Evolutionary conservation across 2,113 vertebrate species (phyloP).

Genomic region (Poicephalus gulielmi): DNA sequence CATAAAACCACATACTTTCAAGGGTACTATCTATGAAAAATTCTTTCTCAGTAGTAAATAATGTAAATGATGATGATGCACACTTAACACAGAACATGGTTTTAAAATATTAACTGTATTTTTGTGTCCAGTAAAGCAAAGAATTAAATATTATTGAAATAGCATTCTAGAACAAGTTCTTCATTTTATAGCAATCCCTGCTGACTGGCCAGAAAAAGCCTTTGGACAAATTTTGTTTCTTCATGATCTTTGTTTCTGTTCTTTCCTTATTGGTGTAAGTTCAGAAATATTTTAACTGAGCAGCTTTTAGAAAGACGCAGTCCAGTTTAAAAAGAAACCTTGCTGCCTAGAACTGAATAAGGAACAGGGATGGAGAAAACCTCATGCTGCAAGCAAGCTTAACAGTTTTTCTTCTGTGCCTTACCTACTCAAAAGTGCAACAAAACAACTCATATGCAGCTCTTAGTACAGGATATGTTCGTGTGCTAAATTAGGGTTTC

Average conservation of each 20-base stretch:
- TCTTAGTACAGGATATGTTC: background rate
- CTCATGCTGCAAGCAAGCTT: background rate
- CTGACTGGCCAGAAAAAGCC: background rate
- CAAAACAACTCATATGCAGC: background rate
- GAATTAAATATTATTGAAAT: background rate
- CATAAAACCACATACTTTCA: conserved; percentile 45
- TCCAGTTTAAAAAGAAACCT: background rate
- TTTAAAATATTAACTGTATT: background rate
- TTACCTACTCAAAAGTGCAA: background rate
- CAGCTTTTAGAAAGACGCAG: background rate
- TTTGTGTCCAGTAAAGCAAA: background rate
- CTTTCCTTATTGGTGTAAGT: background rate
- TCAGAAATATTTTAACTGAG: background rate
- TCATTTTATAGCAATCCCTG: background rate
- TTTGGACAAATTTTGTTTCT: background rate
- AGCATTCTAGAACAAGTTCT: background rate
- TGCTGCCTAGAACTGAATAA: background rate
- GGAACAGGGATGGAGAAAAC: background rate
- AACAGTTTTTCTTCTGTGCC: background rate
- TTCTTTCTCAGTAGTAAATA: conserved; percentile 5
- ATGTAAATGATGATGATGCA: background rate
- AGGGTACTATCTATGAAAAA: conserved; percentile 25
- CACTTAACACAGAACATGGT: background rate
- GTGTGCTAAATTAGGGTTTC: background rate
- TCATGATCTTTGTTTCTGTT: background rate